Percentiles rank a stretch among this genome's conserved stretches.
These are phyloP conservation scores for Griposia aprilina DNA, from an alignment of 2,888 invertebrate genomes.

Conservation along the genomic window DNA sequence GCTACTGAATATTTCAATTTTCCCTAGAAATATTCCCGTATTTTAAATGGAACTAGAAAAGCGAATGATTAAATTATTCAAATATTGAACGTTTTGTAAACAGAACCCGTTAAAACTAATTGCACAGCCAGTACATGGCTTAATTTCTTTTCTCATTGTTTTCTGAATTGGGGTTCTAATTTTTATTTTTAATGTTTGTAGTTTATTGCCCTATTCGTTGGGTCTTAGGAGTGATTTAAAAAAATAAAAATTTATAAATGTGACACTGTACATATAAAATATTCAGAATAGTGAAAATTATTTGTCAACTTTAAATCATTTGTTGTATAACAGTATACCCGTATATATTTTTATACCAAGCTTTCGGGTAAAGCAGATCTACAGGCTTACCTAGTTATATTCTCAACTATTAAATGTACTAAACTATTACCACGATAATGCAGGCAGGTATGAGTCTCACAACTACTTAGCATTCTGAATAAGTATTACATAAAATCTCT, in stretches of 20 bases:
- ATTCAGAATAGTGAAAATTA: neutral
- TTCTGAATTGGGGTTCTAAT: neutral
- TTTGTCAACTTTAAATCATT: neutral
- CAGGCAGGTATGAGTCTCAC: neutral
- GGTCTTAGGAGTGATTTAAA: neutral
- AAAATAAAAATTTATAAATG: neutral
- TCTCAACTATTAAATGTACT: neutral
- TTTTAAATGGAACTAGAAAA: conserved; percentile 18
- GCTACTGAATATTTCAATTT: conserved; percentile 9
- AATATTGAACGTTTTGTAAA: conserved; percentile 12
- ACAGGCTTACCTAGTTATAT: neutral
- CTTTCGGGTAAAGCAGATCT: neutral
- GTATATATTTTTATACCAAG: neutral
- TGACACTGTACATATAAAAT: neutral
- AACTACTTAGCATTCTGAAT: conserved; percentile 37
- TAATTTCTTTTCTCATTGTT: neutral
- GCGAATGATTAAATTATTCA: conserved; percentile 38
- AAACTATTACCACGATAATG: neutral
- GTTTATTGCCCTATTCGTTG: neutral
- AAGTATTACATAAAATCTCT: conserved; percentile 49
- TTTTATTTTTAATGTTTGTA: neutral
- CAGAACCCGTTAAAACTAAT: conserved; percentile 8
- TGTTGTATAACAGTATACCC: neutral
- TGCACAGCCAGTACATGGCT: neutral
- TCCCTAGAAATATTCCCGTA: neutral